Base-by-base conservation (phyloP, 2,797 vertebrate species). In the Emydoidea blandingii region DNA sequence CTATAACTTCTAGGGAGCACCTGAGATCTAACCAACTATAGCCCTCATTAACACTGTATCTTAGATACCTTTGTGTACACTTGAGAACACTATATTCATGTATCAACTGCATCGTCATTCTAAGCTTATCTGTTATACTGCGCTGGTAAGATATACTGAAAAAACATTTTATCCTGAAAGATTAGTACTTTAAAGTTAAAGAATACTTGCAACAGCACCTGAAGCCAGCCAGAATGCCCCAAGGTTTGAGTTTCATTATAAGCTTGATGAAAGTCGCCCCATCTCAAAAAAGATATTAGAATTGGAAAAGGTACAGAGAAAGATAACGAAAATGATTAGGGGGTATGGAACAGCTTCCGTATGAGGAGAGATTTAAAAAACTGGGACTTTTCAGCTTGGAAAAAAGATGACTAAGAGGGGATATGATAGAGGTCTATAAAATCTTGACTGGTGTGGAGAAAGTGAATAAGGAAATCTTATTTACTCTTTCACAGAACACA, bases 121-220 rank as follows among this genome's bases (percentile, higher is more conserved):
- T 1, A 27, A 2, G 62, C 74, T 65, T 85, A 44, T 81, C 85
- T 87, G 62, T 88, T 54, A 4, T 2, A 14, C 34, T 6, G 5
- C 76, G 78, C 72, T 76, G 41, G 41, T 68, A 34, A 57, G 56
- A 57, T 19, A 72, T 56, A n/a, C 5, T 34, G 59, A 95, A 44
- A 72, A 57, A 81, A 41, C 0, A 1, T 56, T 83, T 34, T 3
- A 31, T 41, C 65, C 29, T 34, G 65, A 18, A 5, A 0, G 0
- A 0, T 84, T 79, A 68, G 57, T 19, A 12, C 12, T 85, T 90
- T 34, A 76, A 85, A 25, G 53, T 53, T 18, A 57, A 10, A n/a
- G 83, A 41, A 5, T 12, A 18, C 31, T 29, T 5, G 7, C 37
- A 54, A 27, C 1, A 1, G 41, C 27, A 74, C 23, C 37, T 74